Evolutionary conservation across 92 coral and sea anemone genomes (phyloP), one percentile per base, ranked within the genome.

Genomic region (Micromussa lordhowensis): DNA sequence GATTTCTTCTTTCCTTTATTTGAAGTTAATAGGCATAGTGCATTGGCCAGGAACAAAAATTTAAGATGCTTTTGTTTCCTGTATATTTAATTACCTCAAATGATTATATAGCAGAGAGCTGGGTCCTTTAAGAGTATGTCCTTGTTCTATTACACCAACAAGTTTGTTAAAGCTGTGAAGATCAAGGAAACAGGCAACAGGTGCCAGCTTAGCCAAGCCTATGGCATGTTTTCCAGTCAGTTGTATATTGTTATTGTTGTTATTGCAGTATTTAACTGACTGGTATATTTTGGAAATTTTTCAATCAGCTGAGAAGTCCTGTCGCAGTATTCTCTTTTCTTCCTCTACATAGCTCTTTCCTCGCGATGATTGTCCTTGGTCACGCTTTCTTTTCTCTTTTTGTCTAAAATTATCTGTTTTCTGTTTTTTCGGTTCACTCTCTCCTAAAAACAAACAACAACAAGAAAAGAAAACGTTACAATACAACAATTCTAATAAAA

Each of bases 341-440:
- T 88, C 92, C 75, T 93, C 94, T 10, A 93, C 94, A n/a, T 91
- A 91, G 64, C 94, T 89, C 84, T 91, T 91, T 74, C 92, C 94
- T 22, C 92, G 73, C 29, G 94, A 88, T 0, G 96, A 79, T 77
- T 91, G 96, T 40, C 92, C 96, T 24, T 85, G 28, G 78, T 91
- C 94, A 4, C 96, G 94, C 82, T 93, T 93, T 49, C 96, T 63
- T 82, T 93, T 93, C 88, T 93, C 94, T 68, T 91, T 91, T 88
- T 92, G 92, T 24, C 86, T 63, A 53, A 92, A 85, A 35, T 77
- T 86, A 55, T 92, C 97, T 14, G 93, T 79, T 77, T 92, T 94
- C 79, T 89, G 88, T 70, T 94, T 94, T 87, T 94, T 94, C 49
- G 95, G 77, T 13, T 82, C 89, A 87, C 91, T 90, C 30, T 84